Percentiles rank a stretch among this genome's conserved stretches.
Conservation (phyloP, 2,113 vertebrate genomes). For the Baryphthengus martii region DNA sequence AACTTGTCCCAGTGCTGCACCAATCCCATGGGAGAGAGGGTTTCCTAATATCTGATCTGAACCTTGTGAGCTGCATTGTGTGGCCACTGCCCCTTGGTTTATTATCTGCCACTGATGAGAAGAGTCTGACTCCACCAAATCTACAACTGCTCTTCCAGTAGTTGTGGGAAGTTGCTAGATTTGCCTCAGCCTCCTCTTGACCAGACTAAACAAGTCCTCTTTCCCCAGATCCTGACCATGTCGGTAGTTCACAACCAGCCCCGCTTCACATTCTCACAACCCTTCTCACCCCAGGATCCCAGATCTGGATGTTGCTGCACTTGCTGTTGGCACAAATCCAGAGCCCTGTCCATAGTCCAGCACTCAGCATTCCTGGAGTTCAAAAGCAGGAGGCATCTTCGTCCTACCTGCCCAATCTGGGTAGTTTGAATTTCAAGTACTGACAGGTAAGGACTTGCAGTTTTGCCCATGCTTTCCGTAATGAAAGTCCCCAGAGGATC, state of each 20-base stretch:
- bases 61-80: neutral
- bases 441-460: neutral
- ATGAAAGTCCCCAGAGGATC: neutral
- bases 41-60: neutral
- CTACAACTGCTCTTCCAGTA: neutral
- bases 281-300: neutral
- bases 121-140: neutral
- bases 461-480: neutral
- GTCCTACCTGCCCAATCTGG: neutral
- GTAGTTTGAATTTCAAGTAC: neutral
- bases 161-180: neutral
- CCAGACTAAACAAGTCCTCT: neutral
- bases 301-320: rapidly evolving
- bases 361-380: neutral
- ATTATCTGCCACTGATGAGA: neutral
- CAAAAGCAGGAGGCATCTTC: neutral
- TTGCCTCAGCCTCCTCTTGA: neutral
- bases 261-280: neutral
- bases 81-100: neutral
- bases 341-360: neutral
- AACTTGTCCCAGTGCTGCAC: neutral
- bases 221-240: neutral
- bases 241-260: neutral
- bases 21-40: rapidly evolving
- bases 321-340: neutral